Evolutionary conservation across 2,888 invertebrate species (phyloP).

Genomic region (Hyposoter didymator): DNA sequence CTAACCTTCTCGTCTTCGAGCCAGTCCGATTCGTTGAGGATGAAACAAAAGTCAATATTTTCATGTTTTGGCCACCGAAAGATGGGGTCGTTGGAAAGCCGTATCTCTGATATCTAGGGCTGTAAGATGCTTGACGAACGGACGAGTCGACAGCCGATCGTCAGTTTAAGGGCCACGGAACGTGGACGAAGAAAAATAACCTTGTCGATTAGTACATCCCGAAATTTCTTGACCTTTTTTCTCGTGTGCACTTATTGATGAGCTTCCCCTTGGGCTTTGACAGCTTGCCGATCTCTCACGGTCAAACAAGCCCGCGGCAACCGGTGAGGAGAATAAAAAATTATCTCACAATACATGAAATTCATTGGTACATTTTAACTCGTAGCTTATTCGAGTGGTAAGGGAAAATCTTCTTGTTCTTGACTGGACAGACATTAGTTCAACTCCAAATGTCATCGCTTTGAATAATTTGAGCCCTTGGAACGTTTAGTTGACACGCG

Average conservation of each 20-base stretch:
- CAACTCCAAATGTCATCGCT: constrained; percentile 8
- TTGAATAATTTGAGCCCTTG: constrained; percentile 21
- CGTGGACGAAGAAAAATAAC: constrained; percentile 20
- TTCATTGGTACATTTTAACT: constrained; percentile 30
- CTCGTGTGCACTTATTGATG: constrained; percentile 47
- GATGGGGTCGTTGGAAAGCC: constrained; percentile 60
- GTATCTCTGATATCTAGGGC: constrained; percentile 75
- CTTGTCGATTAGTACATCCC: constrained; percentile 17
- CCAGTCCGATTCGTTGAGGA: background rate
- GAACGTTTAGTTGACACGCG: constrained; percentile 55
- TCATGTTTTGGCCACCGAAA: constrained; percentile 47
- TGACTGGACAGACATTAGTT: constrained; percentile 40
- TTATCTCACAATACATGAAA: constrained; percentile 15
- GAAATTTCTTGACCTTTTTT: constrained; percentile 18
- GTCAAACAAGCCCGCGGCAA: constrained; percentile 33
- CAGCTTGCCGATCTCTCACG: constrained; percentile 61
- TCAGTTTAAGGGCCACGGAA: constrained; percentile 41
- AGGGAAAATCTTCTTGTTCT: constrained; percentile 31
- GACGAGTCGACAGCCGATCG: constrained; percentile 59
- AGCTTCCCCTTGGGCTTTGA: constrained; percentile 42
- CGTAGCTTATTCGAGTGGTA: background rate
- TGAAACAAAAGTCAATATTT: constrained; percentile 59
- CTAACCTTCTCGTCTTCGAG: background rate
- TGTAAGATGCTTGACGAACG: constrained; percentile 73
- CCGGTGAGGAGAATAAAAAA: constrained; percentile 4